These are phyloP conservation scores for Diarsia brunnea DNA, from an alignment of 2,888 invertebrate genomes.

Conservation along the genomic window DNA sequence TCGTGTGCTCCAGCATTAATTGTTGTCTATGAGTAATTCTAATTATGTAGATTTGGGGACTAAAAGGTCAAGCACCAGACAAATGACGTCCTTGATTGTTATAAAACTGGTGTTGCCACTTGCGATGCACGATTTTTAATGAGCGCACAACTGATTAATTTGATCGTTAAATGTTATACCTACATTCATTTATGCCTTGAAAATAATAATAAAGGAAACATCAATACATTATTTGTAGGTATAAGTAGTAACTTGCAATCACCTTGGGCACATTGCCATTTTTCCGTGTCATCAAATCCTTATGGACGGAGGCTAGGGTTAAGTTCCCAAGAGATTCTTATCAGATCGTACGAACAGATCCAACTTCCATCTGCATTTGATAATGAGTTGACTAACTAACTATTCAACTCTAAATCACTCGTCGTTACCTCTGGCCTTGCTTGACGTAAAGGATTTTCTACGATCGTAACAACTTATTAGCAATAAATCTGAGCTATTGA, in stretches of 20 bases:
- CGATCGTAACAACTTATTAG: slow-evolving; percentile 42
- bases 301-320: not conserved
- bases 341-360: not conserved
- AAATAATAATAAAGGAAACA: not conserved
- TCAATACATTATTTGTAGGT: not conserved
- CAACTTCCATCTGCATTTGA: slow-evolving; percentile 12
- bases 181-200: not conserved
- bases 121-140: slow-evolving; percentile 11
- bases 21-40: slow-evolving; percentile 3
- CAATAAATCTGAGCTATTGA: slow-evolving; percentile 41
- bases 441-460: slow-evolving; percentile 46
- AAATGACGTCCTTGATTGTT: slow-evolving; percentile 63
- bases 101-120: slow-evolving; percentile 27
- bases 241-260: too few species aligned
- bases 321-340: not conserved
- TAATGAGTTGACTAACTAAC: slow-evolving; percentile 17
- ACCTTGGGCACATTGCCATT: not conserved
- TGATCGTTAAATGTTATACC: not conserved
- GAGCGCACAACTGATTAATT: not conserved
- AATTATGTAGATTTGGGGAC: slow-evolving; percentile 26
- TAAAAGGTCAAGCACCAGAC: slow-evolving; percentile 35
- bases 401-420: slow-evolving; percentile 22
- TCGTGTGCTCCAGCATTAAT: not conserved
- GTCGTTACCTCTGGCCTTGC: slow-evolving; percentile 44
- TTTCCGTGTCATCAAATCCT: not conserved